A percentile compares a stretch with the other conserved stretches of the same genome.
Evolutionary conservation across 1,140 invertebrate species (phyloP).

Genomic region (Neodiprion pinetum): DNA sequence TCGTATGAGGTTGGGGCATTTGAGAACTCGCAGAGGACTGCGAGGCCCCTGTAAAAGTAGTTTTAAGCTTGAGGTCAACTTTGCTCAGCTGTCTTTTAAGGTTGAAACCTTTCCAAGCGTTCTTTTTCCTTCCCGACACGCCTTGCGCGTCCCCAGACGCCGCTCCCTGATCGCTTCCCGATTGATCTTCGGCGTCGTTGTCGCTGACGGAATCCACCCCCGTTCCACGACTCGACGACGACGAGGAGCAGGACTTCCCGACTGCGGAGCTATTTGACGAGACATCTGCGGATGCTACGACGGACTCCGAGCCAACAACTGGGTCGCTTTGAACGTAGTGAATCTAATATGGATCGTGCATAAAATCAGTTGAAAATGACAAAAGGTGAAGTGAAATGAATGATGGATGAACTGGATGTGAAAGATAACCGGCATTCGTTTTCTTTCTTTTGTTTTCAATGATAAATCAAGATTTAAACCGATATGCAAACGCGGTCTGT

Average conservation of each 20-base stretch:
- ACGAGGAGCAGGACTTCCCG: not conserved
- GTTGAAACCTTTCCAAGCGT: conserved; percentile 75
- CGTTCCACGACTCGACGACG: not conserved
- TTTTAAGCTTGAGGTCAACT: conserved; percentile 81
- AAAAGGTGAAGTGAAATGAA: not conserved
- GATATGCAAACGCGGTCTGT: too few species aligned
- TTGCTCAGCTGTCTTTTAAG: conserved; percentile 81
- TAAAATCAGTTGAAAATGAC: not conserved
- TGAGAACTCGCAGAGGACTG: conserved; percentile 55
- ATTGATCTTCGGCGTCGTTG: conserved; percentile 28
- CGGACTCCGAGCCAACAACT: not conserved
- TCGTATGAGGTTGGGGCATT: conserved; percentile 54
- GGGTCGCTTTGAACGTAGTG: not conserved
- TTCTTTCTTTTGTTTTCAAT: not conserved
- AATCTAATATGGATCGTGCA: not conserved
- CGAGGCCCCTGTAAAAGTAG: conserved; percentile 62
- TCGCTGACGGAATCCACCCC: conserved; percentile 29
- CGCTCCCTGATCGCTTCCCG: conserved; percentile 35
- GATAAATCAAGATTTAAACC: too few species aligned
- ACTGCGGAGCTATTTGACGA: not conserved
- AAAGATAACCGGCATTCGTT: conserved; percentile 17
- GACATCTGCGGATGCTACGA: not conserved
- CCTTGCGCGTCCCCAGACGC: conserved; percentile 26
- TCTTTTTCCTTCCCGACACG: conserved; percentile 45
- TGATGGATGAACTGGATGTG: conserved; percentile 10